Evolutionary conservation across 1,140 invertebrate genomes (phyloP), one percentile per base, ranked within the genome.

Genomic region (Linepithema humile): DNA sequence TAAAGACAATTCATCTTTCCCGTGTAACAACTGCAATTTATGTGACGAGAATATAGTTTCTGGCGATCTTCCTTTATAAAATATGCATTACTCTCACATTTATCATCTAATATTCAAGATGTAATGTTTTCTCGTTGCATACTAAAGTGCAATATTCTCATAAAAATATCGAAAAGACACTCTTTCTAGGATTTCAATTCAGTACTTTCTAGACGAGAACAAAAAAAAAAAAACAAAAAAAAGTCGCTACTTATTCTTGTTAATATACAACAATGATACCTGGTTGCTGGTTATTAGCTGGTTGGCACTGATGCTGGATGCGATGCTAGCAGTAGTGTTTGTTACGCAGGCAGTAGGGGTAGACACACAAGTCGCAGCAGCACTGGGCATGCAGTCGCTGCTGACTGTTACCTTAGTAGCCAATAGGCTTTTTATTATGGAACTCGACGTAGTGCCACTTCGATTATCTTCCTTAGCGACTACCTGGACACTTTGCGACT

Each of bases 361-460:
- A 94, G 91, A 94, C 94, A 92, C 94, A 95, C 86, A 94, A 92
- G 92, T 92, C 78, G 92, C 91, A 91, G 91, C 92, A 92, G 92
- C 92, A 90, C 92, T 93, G 95, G 95, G 88, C 95, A 96, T 95
- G 95, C 95, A 95, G 93, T 95, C 95, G 92, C 94, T 93, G 93
- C 93, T 93, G 92, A 94, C 90, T 85, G 95, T 96, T 95, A 98
- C 96, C 95, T 98, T 98, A 93, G 96, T 98, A 85, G 97, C 97
- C 93, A 98, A 94, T 74, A 98, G 95, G 94, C 96, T 97, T 95
- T 98, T 98, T 91, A 98, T 98, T 88, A 98, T 95, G 78, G 97
- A 97, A 89, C 96, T 96, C 69, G 94, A 94, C 35, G 94, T 93
- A 32, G 93, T 90, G 72, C 91, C 92, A 70, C 83, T 86, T 89